Evolutionary conservation across 2,113 vertebrate species (phyloP).

Genomic region (Amazona guildingii): DNA sequence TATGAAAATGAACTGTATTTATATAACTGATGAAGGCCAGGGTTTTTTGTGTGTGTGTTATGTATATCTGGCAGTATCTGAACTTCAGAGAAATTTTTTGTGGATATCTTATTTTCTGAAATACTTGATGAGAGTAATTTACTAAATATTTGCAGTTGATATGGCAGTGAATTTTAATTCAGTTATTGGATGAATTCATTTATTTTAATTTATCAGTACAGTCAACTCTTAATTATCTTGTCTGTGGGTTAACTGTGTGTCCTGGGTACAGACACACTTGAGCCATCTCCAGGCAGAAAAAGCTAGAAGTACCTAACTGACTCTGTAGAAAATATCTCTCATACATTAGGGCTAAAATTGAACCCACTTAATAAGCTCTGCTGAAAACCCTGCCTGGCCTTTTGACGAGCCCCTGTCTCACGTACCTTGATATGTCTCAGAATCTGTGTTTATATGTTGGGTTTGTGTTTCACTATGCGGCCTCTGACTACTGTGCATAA

Average conservation of each 20-base stretch:
- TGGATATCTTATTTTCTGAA: background rate
- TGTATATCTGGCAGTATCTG: background rate
- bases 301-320: background rate
- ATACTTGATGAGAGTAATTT: background rate
- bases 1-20: background rate
- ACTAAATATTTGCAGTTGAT: background rate
- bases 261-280: background rate
- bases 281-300: background rate
- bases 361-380: background rate
- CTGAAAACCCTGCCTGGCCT: background rate
- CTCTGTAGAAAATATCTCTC: background rate
- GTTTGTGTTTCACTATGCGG: background rate
- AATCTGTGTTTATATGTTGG: background rate
- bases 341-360: background rate
- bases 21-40: background rate
- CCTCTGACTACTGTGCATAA: background rate
- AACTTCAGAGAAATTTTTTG: background rate
- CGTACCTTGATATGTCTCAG: background rate
- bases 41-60: rapidly evolving
- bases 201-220: background rate
- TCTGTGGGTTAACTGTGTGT: background rate
- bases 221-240: background rate
- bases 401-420: background rate
- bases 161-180: background rate
- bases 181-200: background rate